These are phyloP conservation scores for Frankliniella fusca DNA, from an alignment of 2,888 invertebrate species.

Conservation along the genomic window DNA sequence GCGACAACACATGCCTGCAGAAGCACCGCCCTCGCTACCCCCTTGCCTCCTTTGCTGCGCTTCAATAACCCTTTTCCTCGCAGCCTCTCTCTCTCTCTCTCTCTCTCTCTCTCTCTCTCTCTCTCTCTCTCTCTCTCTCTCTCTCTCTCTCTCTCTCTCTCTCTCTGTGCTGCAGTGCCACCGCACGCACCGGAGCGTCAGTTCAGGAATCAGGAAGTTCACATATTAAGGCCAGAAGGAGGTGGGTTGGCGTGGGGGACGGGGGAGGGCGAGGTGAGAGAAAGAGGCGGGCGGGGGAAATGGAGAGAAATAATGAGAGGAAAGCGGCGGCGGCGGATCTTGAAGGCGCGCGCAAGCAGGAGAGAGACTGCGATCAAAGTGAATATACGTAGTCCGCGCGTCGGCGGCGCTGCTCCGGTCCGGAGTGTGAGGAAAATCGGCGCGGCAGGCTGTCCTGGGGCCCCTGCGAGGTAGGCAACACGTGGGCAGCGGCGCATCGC, in stretches of 20 bases:
- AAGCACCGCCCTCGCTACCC: neutral
- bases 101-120: neutral
- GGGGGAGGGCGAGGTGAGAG: neutral
- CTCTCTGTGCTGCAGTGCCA: neutral
- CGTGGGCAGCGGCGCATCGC: neutral
- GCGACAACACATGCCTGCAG: neutral
- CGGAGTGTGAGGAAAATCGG: no score
- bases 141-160: conserved; percentile 1
- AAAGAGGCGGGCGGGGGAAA: neutral
- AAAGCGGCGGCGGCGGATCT: neutral
- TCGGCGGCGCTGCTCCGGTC: no score
- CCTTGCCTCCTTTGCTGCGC: neutral
- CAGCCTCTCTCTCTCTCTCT: neutral
- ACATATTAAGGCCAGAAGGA: neutral
- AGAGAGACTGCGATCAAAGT: neutral
- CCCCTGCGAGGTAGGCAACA: neutral
- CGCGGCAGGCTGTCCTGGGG: neutral
- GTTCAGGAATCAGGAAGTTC: neutral
- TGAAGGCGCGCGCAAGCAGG: no score
- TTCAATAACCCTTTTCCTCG: neutral
- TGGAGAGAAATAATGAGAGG: neutral
- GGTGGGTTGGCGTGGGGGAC: neutral
- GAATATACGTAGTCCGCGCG: neutral
- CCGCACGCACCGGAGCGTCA: neutral
- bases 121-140: neutral